Conservation (phyloP, 2,797 vertebrate genomes). For the Botia kubotai region DNA sequence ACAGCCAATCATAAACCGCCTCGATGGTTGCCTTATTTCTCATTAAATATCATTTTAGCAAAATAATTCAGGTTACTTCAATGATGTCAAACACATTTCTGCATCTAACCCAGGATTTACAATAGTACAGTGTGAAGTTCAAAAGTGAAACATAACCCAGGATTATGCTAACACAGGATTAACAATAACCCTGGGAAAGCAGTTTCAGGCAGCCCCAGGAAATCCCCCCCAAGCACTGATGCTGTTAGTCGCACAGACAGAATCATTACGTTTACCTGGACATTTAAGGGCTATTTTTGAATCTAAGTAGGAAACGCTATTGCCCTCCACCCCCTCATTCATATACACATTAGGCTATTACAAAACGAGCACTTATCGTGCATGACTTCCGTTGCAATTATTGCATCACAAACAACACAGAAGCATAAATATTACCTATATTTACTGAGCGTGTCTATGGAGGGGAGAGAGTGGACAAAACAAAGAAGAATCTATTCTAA, state of each 20-base stretch:
- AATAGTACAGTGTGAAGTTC: too few relatives aligned
- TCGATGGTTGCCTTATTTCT: not conserved
- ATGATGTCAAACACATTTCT: too few relatives aligned
- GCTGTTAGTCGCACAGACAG: conserved; percentile 4
- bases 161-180: too few relatives aligned
- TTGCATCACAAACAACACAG: conserved; percentile 61
- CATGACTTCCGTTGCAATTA: conserved; percentile 65
- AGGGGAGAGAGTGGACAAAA: conserved; percentile 30
- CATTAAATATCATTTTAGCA: not conserved
- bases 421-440: conserved; percentile 26
- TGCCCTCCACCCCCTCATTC: conserved; percentile 65
- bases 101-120: too few relatives aligned
- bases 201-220: not conserved
- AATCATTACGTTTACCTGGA: conserved; percentile 55
- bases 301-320: conserved; percentile 64
- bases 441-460: conserved; percentile 14
- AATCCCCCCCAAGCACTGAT: conserved; percentile 1
- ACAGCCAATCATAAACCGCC: not conserved
- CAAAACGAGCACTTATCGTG: conserved; percentile 63
- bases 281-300: conserved; percentile 70
- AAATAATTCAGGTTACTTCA: too few relatives aligned
- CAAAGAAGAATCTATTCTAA: conserved; percentile 28
- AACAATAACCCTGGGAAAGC: too few relatives aligned
- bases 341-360: conserved; percentile 64
- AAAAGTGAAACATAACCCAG: too few relatives aligned